These are phyloP conservation scores for human DNA, from an alignment of 2,113 vertebrate species.

Conservation along the genomic window DNA sequence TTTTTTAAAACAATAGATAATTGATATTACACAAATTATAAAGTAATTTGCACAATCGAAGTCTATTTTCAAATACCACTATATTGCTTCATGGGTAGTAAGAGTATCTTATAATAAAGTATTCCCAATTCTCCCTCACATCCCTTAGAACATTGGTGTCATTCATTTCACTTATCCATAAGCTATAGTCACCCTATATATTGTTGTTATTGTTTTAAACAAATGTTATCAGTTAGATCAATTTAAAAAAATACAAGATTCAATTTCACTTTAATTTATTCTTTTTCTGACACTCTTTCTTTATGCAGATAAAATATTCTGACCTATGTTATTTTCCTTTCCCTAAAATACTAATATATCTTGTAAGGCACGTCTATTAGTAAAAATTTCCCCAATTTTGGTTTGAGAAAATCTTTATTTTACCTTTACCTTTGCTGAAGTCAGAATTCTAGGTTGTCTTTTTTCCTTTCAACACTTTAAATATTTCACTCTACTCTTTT, in stretches of 20 bases:
- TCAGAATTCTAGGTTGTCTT: not conserved
- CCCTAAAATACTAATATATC: not conserved
- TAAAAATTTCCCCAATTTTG: not conserved
- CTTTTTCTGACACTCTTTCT: not conserved
- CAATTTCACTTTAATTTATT: not conserved
- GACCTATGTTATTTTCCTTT: not conserved
- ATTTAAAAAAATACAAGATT: not conserved
- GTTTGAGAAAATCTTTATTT: not conserved
- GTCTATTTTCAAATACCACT: not conserved
- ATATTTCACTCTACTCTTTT: not conserved
- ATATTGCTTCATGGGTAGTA: not conserved
- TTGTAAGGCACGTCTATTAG: not conserved
- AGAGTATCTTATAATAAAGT: not conserved
- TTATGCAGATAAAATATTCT: not conserved
- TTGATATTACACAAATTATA: not conserved
- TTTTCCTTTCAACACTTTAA: not conserved
- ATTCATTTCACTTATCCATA: not conserved
- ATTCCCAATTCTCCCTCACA: not conserved
- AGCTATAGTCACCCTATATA: not conserved
- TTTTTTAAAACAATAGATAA: not conserved
- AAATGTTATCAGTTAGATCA: not conserved
- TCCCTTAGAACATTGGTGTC: not conserved
- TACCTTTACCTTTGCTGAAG: not conserved
- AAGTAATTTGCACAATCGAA: not conserved
- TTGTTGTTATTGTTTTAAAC: not conserved